Base-by-base conservation (phyloP, 2,888 invertebrate genomes). In the Chouioia cunea region DNA sequence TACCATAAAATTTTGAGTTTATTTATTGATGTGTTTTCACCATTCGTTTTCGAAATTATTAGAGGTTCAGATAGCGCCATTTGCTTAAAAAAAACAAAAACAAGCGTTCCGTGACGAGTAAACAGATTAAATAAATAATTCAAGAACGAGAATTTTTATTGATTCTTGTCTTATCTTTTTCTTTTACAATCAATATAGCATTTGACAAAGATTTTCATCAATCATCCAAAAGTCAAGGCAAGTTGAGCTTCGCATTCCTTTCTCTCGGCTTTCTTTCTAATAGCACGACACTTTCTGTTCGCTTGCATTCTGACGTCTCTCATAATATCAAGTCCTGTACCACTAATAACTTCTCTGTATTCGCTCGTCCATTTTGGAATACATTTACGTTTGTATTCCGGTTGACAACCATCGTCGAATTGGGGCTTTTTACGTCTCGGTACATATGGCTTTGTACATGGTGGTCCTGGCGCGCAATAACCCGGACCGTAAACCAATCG, bases 291-390 rank as follows among this genome's bases (percentile, higher is more conserved):
- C 36, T 22, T 48, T 18, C 18, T n/a, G 12, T 52, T 27, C 44
- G 27, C 36, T 20, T 43, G 91, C 43, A 91, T 79, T 74, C 88
- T 89, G 80, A 89, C 20, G 18, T 67, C 88, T 56, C 88, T 86
- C 83, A 91, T 89, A 60, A 91, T 91, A 74, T 89, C 86, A 4
- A 86, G 87, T 2, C 91, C 91, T 1, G 90, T 86, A 78, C 89
- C 89, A 0, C 89, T 89, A 15, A 91, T 89, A 0, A 87, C 88
- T 73, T 91, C 91, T 79, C 90, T 89, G 80, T 92, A 92, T 81
- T 91, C 91, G 0, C 89, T 56, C 43, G 56, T 56, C 56, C 56
- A 56, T 2, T 36, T 36, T 1, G 36, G 36, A 10, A 36, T 36
- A 36, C 65, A 53, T 53, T 62, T 59, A 64, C 48, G 44, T 63